Evolutionary conservation across 2,113 vertebrate genomes (phyloP).

Genomic region (Thryonomys swinderianus): DNA sequence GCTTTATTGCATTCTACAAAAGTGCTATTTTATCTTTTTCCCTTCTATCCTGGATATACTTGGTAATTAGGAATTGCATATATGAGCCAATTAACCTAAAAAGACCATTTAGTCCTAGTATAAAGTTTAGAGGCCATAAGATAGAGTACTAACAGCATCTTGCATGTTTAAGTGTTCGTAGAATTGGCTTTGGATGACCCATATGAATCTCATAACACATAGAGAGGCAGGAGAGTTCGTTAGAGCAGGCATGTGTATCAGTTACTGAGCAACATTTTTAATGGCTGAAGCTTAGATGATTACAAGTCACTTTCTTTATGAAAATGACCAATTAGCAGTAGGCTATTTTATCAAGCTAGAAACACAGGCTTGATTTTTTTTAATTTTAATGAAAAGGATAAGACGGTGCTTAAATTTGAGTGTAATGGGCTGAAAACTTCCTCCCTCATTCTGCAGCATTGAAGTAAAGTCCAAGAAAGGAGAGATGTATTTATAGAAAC

Average conservation of each 20-base stretch:
- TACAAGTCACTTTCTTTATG: slow-evolving; percentile 68
- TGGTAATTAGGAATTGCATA: slow-evolving; percentile 67
- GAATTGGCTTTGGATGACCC: slow-evolving; percentile 66
- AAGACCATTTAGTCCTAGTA: slow-evolving; percentile 53
- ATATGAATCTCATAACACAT: slow-evolving; percentile 54
- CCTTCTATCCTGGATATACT: background rate
- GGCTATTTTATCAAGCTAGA: slow-evolving; percentile 61
- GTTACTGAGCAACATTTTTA: slow-evolving; percentile 73
- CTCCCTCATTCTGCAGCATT: slow-evolving; percentile 12
- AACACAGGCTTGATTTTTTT: slow-evolving; percentile 66
- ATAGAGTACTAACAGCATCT: slow-evolving; percentile 16
- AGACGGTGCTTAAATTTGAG: slow-evolving; percentile 55
- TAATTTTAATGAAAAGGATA: slow-evolving; percentile 65
- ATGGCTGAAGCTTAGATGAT: slow-evolving; percentile 73
- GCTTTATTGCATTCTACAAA: slow-evolving; percentile 42
- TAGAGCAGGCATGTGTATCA: slow-evolving; percentile 48
- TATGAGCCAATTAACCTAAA: slow-evolving; percentile 69
- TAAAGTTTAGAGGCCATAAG: slow-evolving; percentile 65
- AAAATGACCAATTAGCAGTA: slow-evolving; percentile 73
- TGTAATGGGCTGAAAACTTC: slow-evolving; percentile 50
- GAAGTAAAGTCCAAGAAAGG: background rate
- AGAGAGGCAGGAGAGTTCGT: slow-evolving; percentile 57
- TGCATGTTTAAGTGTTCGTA: slow-evolving; percentile 46
- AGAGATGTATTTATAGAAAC: background rate
- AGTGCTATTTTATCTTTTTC: slow-evolving; percentile 58